Percentiles rank a stretch among this genome's conserved stretches.
phyloP scores from a whole-genome alignment of 1,140 invertebrate genomes.

The Platyscapa corneri region DNA sequence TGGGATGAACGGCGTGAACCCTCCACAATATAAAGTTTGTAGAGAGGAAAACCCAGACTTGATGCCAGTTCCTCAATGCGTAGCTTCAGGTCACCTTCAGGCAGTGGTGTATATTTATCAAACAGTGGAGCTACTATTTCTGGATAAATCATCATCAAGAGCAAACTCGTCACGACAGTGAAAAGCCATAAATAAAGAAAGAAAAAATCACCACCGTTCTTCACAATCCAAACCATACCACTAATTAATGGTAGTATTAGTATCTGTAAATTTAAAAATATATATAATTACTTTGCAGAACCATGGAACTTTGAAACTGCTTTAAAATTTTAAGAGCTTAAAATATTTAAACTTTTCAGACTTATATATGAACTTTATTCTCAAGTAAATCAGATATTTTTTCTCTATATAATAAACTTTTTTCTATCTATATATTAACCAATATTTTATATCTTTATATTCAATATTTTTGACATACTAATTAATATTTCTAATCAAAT shows the following conservation, averaged over 20 bases:
- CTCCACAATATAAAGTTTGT: constrained; percentile 97
- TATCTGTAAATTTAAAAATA: constrained; percentile 60
- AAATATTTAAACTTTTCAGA: no score
- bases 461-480: no score
- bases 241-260: constrained; percentile 88
- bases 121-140: constrained; percentile 98
- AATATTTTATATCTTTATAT: no score
- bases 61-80: constrained; percentile 93
- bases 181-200: constrained; percentile 97
- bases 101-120: constrained; percentile 97
- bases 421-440: no score
- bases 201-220: constrained; percentile 92
- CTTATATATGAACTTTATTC: no score
- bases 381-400: no score
- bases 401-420: no score
- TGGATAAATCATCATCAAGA: constrained; percentile 95
- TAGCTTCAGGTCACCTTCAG: constrained; percentile 89
- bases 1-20: constrained; percentile 97
- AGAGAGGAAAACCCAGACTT: constrained; percentile 93
- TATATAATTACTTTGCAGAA: not conserved
- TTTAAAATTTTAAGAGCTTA: not conserved
- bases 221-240: constrained; percentile 90
- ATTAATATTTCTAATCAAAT: no score
- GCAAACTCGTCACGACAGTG: constrained; percentile 83
- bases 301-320: no score